Base-by-base conservation (phyloP, 2,797 vertebrate genomes). In the Erpetoichthys calabaricus region DNA sequence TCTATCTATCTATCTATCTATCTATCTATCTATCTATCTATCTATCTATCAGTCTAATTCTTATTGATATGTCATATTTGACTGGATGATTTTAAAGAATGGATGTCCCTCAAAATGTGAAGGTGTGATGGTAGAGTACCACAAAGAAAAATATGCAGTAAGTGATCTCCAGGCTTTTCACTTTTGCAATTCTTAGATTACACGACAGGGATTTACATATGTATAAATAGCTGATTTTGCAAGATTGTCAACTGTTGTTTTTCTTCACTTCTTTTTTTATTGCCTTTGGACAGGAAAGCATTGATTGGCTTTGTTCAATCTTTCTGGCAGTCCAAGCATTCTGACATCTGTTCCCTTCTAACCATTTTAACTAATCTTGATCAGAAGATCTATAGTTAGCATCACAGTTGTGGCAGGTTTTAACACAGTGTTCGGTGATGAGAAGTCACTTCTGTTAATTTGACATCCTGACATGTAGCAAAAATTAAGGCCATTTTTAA, bases 271-370 rank as follows among this genome's bases (percentile, higher is more conserved):
- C 70, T 70, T 76, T 73, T 71, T 77, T 73, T 74, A 47, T 58
- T 80, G 76, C 88, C 80, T 79, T 87, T 84, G 89, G 89, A 89
- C 84, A 84, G 86, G 84, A 88, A 90, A 84, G 80, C 83, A 83
- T 83, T 87, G 83, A 89, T 88, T 88, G 88, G 86, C 88, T 93
- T 91, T 88, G 86, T 88, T 90, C 86, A 84, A 81, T 81, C 83
- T 90, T 85, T 86, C 87, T 90, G 90, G 88, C 87, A 89, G 80
- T 83, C 82, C 76, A 83, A 78, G 74, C 80, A 82, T 86, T 86
- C 85, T 91, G 91, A 95, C 89, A 92, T 94, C 88, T 92, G 89
- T 90, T 94, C 89, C 78, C 87, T 91, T 87, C 87, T 89, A 90
- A 90, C 89, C 87, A 83, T 88, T 91, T 87, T 86, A 89, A 84